Evolutionary conservation across 2,113 vertebrate species (phyloP).

Genomic region (Dasypus novemcinctus): DNA sequence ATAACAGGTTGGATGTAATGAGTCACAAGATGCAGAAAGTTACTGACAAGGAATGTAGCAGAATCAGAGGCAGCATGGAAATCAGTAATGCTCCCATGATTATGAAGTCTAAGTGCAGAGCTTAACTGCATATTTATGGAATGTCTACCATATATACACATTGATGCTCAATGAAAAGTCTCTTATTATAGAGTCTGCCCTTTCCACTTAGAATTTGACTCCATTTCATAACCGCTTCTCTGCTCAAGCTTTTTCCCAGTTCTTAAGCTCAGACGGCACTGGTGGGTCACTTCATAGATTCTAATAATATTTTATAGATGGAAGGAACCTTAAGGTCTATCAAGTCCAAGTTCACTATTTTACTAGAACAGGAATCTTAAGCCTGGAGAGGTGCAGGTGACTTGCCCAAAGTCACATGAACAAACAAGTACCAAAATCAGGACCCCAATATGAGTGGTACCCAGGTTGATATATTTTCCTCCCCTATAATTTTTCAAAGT

Average conservation of each 20-base stretch:
- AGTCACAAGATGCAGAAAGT: neutral
- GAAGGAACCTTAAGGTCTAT: neutral
- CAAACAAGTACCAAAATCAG: neutral
- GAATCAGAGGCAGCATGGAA: neutral
- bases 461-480: neutral
- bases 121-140: neutral
- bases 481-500: neutral
- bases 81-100: neutral
- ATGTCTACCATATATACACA: neutral
- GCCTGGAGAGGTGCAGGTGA: neutral
- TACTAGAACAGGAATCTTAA: neutral
- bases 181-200: neutral
- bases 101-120: neutral
- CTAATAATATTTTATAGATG: neutral
- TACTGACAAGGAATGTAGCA: neutral
- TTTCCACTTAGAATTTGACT: neutral
- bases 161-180: neutral
- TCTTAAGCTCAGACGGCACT: neutral
- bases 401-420: neutral
- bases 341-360: neutral
- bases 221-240: neutral
- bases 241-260: neutral
- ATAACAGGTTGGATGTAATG: neutral
- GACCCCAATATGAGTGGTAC: neutral
- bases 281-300: neutral